phyloP scores from a whole-genome alignment of 2,888 invertebrate species.

The Drosophila pegasa region DNA sequence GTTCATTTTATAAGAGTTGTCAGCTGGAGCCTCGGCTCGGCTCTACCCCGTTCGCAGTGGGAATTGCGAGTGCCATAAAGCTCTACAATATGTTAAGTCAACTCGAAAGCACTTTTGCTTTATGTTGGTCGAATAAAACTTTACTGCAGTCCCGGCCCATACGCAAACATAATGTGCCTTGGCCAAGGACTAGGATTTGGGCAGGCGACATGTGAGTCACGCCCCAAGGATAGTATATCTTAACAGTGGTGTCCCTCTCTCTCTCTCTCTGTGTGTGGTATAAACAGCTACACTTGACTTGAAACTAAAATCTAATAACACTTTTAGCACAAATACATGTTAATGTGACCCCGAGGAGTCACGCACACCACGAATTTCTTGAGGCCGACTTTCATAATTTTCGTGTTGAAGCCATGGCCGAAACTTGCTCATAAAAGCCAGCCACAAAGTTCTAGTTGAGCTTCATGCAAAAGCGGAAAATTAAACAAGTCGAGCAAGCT shows the following conservation, averaged over 20 bases:
- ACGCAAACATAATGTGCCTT: constrained; percentile 48
- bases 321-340: constrained; percentile 82
- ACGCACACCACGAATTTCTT: constrained; percentile 57
- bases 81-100: constrained; percentile 69
- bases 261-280: no score
- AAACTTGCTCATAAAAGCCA: constrained; percentile 51
- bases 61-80: constrained; percentile 46
- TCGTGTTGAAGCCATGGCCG: constrained; percentile 38
- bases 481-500: neutral
- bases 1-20: constrained; percentile 38
- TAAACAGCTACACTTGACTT: constrained; percentile 67
- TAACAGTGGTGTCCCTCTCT: no score
- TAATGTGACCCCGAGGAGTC: constrained; percentile 77
- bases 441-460: constrained; percentile 54
- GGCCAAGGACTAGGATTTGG: constrained; percentile 33
- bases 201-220: constrained; percentile 50
- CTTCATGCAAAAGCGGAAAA: constrained; percentile 36
- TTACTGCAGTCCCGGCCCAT: constrained; percentile 65
- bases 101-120: constrained; percentile 77
- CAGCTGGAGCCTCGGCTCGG: neutral
- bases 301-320: constrained; percentile 81
- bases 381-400: constrained; percentile 60
- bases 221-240: constrained; percentile 29
- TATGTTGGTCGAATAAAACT: constrained; percentile 74
- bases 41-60: constrained; percentile 27